phyloP scores from a whole-genome alignment of 1,140 invertebrate genomes.

The Drosophila lacertosa region DNA sequence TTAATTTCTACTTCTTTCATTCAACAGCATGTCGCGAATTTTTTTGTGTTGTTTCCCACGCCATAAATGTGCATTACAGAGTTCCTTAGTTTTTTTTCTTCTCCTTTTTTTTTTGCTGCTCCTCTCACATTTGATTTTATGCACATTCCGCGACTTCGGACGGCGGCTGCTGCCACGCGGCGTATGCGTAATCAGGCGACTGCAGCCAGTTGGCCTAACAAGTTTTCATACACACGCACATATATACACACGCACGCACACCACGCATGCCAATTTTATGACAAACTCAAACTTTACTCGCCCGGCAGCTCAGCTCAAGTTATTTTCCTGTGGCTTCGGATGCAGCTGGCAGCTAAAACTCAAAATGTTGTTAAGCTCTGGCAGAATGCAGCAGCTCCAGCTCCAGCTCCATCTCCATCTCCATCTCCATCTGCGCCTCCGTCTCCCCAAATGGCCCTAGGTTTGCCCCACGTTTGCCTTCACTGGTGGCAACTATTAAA shows the following conservation, averaged over 20 bases:
- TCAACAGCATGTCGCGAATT: constrained; percentile 48
- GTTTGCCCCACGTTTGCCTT: not conserved
- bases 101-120: constrained; percentile 1
- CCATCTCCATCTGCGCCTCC: not conserved
- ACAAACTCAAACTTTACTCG: constrained; percentile 37
- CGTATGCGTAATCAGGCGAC: constrained; percentile 75
- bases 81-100: constrained; percentile 15
- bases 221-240: constrained; percentile 39
- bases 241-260: not conserved
- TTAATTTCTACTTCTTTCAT: constrained; percentile 55
- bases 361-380: constrained; percentile 36
- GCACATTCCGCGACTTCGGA: constrained; percentile 51
- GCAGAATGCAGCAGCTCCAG: constrained; percentile 7
- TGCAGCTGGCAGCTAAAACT: constrained; percentile 39
- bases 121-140: constrained; percentile 46
- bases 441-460: not conserved
- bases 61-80: constrained; percentile 27
- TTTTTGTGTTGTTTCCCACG: constrained; percentile 56
- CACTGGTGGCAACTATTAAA: constrained; percentile 66
- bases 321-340: constrained; percentile 32
- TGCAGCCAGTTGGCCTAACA: constrained; percentile 62
- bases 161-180: constrained; percentile 45
- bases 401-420: not conserved
- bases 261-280: constrained; percentile 39
- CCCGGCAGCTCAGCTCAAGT: constrained; percentile 16